These are phyloP conservation scores for Macrochelys suwanniensis DNA, from an alignment of 2,797 vertebrate genomes.

Conservation along the genomic window DNA sequence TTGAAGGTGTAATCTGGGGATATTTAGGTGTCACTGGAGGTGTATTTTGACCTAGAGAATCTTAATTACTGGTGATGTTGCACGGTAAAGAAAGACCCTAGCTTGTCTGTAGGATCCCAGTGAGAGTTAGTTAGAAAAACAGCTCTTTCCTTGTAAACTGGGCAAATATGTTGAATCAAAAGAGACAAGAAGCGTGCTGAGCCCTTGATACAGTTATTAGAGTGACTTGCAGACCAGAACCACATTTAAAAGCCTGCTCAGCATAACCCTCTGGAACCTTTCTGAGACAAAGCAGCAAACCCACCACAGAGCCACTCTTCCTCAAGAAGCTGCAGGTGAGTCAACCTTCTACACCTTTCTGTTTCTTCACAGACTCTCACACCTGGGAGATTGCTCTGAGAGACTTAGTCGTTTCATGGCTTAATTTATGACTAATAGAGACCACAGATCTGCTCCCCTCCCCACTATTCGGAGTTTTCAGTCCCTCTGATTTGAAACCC, in stretches of 20 bases:
- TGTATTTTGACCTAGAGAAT: neutral
- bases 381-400: neutral
- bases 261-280: neutral
- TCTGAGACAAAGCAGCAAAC: no score
- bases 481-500: neutral
- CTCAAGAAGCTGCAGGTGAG: neutral
- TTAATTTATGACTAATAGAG: neutral
- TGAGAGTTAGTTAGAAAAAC: neutral
- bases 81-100: neutral
- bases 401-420: neutral
- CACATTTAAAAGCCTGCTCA: neutral
- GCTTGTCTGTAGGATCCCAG: neutral
- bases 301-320: neutral
- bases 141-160: neutral
- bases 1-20: neutral
- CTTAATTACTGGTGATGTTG: neutral
- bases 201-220: fast-evolving
- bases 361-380: neutral
- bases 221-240: neutral
- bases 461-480: neutral
- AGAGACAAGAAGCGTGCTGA: neutral
- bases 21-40: neutral
- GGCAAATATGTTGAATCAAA: neutral
- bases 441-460: neutral
- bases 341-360: neutral